A percentile compares a stretch with the other conserved stretches of the same genome.
These are phyloP conservation scores for Fopius arisanus DNA, from an alignment of 1,140 invertebrate species.

Conservation along the genomic window DNA sequence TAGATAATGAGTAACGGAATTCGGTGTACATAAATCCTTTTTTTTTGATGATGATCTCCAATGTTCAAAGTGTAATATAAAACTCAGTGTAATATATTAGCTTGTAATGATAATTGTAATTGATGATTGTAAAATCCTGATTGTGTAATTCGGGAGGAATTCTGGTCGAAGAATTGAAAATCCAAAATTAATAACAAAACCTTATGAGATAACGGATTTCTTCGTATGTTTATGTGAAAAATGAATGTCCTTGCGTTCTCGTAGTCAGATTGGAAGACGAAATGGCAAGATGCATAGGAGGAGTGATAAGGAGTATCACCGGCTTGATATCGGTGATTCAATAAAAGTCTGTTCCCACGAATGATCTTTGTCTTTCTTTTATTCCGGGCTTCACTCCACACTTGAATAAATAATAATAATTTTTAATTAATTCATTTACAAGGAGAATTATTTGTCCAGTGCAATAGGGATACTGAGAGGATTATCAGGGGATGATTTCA, in stretches of 20 bases:
- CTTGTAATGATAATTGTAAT: not conserved
- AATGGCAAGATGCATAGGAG: not conserved
- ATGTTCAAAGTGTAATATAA: slow-evolving; percentile 60
- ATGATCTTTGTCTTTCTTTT: not conserved
- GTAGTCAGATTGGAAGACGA: not conserved
- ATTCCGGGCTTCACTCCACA: not conserved
- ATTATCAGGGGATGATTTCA: not conserved
- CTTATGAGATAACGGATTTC: not conserved
- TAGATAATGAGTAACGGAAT: not conserved
- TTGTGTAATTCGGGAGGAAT: not conserved
- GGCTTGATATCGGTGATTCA: slow-evolving; percentile 32
- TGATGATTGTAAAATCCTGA: slow-evolving; percentile 21
- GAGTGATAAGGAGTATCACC: not conserved
- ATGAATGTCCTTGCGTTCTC: slow-evolving; percentile 9
- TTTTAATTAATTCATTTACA: too few relatives aligned
- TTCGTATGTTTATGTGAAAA: slow-evolving; percentile 10
- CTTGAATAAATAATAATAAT: too few relatives aligned
- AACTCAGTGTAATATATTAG: slow-evolving; percentile 38
- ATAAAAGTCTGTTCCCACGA: slow-evolving; percentile 47
- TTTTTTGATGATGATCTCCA: slow-evolving; percentile 37
- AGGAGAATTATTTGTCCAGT: too few relatives aligned
- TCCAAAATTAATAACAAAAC: not conserved
- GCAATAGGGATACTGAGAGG: not conserved
- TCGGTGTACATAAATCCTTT: slow-evolving; percentile 32
- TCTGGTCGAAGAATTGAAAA: not conserved